A percentile compares a stretch with the other conserved stretches of the same genome.
These are phyloP conservation scores for Mamestra brassicae DNA, from an alignment of 2,888 invertebrate genomes.

Conservation along the genomic window DNA sequence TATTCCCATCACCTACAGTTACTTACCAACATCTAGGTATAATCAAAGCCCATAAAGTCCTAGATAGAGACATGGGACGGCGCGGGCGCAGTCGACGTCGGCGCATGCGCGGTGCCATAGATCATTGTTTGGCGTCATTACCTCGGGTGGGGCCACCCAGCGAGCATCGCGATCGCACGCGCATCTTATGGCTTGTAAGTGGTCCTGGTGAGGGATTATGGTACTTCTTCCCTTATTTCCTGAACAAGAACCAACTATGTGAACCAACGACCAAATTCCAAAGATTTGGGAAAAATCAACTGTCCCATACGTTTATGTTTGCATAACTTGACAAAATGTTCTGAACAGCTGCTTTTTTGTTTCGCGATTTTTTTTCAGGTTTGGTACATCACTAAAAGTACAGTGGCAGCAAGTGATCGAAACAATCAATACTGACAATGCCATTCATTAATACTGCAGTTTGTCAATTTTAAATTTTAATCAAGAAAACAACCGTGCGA, in stretches of 20 bases:
- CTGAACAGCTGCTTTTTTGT: too few relatives aligned
- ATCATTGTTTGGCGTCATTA: constrained; percentile 82
- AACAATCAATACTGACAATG: neutral
- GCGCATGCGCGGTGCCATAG: constrained; percentile 77
- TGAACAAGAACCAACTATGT: too few relatives aligned
- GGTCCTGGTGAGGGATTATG: neutral
- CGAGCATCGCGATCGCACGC: constrained; percentile 44
- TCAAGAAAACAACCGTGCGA: neutral
- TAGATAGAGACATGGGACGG: constrained; percentile 29
- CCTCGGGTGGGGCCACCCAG: constrained; percentile 78
- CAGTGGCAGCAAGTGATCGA: neutral
- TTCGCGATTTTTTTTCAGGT: too few relatives aligned
- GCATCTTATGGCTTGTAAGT: constrained; percentile 15
- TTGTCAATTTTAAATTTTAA: constrained; percentile 3
- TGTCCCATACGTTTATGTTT: too few relatives aligned
- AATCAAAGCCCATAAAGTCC: constrained; percentile 35
- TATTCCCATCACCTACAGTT: neutral
- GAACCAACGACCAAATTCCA: too few relatives aligned
- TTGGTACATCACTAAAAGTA: neutral
- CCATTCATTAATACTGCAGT: neutral
- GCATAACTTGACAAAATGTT: too few relatives aligned
- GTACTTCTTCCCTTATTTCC: neutral
- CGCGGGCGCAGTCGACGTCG: constrained; percentile 43
- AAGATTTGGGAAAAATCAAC: too few relatives aligned
- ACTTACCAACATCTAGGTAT: neutral